Evolutionary conservation across 2,888 invertebrate species (phyloP), one percentile per base, ranked within the genome.

Genomic region (Heteromyza rotundicornis): DNA sequence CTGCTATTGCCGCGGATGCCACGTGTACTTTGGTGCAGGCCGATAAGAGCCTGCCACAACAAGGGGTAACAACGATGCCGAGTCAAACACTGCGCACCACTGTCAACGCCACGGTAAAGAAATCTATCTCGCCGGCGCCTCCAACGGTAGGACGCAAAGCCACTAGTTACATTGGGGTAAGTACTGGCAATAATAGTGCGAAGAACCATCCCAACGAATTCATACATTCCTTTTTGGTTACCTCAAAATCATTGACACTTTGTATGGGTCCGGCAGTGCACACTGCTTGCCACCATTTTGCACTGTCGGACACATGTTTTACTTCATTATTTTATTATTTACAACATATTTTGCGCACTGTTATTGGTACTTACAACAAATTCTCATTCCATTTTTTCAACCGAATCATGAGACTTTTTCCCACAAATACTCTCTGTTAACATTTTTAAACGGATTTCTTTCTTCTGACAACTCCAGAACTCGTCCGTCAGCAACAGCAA

Each of bases 131-230:
- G 64, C 79, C 81, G 69, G 84, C 81, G 62, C 86, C 87, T 66
- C 86, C 86, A 63, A 84, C 71, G 70, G 76, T 84, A 68, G 88
- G 88, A 79, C 82, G 88, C 70, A 87, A 86, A 77, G 87, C 86
- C 59, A 88, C 87, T 68, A 88, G 88, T 59, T 88, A 88, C 74
- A 86, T 88, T 75, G 87, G 87, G 81, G 88, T 88, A 80, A 74
- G 79, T 75, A 76, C 71, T 68, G 61, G 24, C 58, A 65, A 74
- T 72, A 75, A 76, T 76, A 76, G 74, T 76, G 74, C 77, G 74
- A 74, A 71, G 57, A 52, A 60, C 62, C 3, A 47, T 7, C 7
- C 14, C 40, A n/a, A 14, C 14, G 14, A 3, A 14, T 3, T 3
- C n/a, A 7, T 12, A 14, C 40, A 40, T 8, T n/a, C 14, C 14